Percentiles rank a stretch among this genome's conserved stretches.
phyloP scores from a whole-genome alignment of 2,113 vertebrate species.

The Hipposideros armiger region DNA sequence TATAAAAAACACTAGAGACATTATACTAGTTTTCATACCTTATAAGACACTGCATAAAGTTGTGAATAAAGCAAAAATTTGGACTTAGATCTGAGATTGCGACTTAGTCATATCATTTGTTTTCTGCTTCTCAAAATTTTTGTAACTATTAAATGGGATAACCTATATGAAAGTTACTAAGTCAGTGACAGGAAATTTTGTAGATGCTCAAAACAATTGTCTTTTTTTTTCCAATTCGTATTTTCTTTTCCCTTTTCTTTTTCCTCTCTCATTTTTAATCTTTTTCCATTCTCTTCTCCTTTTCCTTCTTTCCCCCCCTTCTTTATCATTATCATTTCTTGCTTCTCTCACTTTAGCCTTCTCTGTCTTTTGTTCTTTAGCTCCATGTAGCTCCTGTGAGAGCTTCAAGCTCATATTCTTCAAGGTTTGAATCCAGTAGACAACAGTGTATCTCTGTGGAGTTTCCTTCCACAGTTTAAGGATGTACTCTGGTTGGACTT shows the following conservation, averaged over 20 bases:
- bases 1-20: background rate
- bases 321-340: background rate
- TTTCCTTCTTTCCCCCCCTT: background rate
- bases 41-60: background rate
- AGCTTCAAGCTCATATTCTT: background rate
- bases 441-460: background rate
- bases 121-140: background rate
- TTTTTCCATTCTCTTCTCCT: background rate
- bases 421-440: background rate
- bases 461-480: background rate
- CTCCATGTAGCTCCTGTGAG: background rate
- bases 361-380: background rate
- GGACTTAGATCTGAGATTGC: background rate
- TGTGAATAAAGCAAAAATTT: slow-evolving; percentile 18
- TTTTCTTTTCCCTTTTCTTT: background rate
- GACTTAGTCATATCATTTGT: background rate
- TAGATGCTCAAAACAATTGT: background rate
- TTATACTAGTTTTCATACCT: background rate
- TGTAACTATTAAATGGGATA: background rate
- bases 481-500: background rate
- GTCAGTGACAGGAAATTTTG: background rate
- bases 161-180: background rate
- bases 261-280: background rate
- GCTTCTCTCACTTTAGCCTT: background rate
- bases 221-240: background rate